Percentiles rank a stretch among this genome's conserved stretches.
phyloP scores from a whole-genome alignment of 2,113 vertebrate species.

The Addax nasomaculatus region DNA sequence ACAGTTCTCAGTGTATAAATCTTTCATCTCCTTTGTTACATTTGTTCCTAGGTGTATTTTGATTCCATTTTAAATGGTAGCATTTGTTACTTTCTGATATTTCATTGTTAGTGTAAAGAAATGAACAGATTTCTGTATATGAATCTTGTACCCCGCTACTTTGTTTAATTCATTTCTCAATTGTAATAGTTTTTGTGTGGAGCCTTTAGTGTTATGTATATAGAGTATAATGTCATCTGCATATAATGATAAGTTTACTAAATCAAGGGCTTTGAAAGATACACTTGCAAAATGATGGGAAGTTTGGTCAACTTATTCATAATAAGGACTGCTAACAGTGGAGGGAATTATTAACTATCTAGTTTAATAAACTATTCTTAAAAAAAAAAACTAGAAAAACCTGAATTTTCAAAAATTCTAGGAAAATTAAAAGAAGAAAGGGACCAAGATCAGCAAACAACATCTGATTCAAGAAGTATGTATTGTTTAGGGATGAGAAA shows the following conservation, averaged over 20 bases:
- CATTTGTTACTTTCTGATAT: background rate
- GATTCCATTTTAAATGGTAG: background rate
- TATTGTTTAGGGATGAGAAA: background rate
- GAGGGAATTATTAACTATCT: background rate
- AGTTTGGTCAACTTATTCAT: background rate
- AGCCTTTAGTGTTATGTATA: background rate
- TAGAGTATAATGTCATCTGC: background rate
- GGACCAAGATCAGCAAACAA: background rate
- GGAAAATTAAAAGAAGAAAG: background rate
- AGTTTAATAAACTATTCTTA: background rate
- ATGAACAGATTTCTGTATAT: background rate
- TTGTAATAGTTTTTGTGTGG: background rate
- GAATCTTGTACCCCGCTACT: background rate
- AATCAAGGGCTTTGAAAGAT: background rate
- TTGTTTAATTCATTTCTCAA: background rate
- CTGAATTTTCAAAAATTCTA: background rate
- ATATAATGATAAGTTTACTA: background rate
- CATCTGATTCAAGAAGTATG: background rate
- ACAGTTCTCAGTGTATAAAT: background rate
- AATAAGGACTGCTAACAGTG: background rate
- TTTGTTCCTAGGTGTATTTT: background rate
- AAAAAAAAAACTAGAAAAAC: background rate
- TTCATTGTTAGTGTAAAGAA: background rate
- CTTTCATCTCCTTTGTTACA: background rate
- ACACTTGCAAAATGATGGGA: background rate